Evolutionary conservation across 2,113 vertebrate species (phyloP), one percentile per base, ranked within the genome.

Genomic region (Albula goreensis): DNA sequence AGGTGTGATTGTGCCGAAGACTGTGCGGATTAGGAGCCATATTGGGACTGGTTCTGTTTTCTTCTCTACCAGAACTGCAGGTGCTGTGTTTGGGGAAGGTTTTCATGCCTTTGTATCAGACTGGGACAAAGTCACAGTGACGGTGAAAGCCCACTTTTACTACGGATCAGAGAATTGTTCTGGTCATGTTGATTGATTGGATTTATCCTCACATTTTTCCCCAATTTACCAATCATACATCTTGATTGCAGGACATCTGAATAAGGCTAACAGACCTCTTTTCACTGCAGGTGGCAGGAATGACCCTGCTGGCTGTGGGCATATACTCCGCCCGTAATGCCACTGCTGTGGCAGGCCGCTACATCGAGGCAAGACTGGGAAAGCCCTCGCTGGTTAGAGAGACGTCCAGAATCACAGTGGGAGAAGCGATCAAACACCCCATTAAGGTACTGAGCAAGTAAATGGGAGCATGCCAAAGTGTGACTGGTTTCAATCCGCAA

Each of bases 51-150:
- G 88, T 0, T 86, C 85, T 89, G 50, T 87, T n/a, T 82, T 74
- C 22, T 41, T 31, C 81, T 53, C 80, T 86, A 86, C 12, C 22
- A 99, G 98, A 93, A 98, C 97, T n/a, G 97, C 98, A 0, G 98
- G 98, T 9, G 94, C 97, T 10, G 95, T 99, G 89, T 98, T 99
- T 49, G 98, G 98, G 66, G 98, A 99, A 95, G 98, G 98, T 85
- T 99, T 99, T 88, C 95, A 96, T 50, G 95, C 97, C 83, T 99
- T 99, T 85, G 95, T 98, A 22, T 98, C 98, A 0, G 98, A 99
- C 95, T 97, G 97, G 98, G 97, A 99, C 90, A 98, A 98, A 96
- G 97, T 99, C 78, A 99, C 97, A 0, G 98, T 97, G 85, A 97
- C 98, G 88, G 98, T 99, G 89, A 96, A 93, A 15, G 1, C 12